A percentile compares a stretch with the other conserved stretches of the same genome.
These are phyloP conservation scores for Drosophila subobscura DNA, from an alignment of 1,140 invertebrate species.

Conservation along the genomic window DNA sequence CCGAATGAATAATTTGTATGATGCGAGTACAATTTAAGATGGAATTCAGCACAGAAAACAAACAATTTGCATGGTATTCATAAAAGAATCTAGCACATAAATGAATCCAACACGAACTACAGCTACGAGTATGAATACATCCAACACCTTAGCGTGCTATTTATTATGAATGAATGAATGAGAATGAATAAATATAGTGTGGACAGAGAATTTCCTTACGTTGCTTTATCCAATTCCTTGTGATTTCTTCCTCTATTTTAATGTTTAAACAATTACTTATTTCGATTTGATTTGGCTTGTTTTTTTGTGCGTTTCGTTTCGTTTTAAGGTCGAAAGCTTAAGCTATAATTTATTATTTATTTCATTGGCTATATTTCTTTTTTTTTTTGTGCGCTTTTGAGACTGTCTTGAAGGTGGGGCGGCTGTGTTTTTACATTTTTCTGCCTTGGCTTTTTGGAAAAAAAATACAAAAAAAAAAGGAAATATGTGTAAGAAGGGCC, in stretches of 20 bases:
- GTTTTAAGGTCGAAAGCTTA: constrained; percentile 28
- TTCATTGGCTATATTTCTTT: constrained; percentile 4
- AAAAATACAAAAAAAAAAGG: constrained; percentile 56
- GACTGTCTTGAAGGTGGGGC: constrained; percentile 7
- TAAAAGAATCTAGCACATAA: too few species aligned
- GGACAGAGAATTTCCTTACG: not conserved
- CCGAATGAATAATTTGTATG: too few species aligned
- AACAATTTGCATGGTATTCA: too few species aligned
- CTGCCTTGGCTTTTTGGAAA: constrained; percentile 25
- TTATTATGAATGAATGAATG: too few species aligned
- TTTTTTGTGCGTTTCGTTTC: constrained; percentile 65
- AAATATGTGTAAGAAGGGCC: constrained; percentile 34
- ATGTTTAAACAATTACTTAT: constrained; percentile 21
- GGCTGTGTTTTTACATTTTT: constrained; percentile 29
- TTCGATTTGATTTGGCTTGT: constrained; percentile 37
- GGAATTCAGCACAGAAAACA: too few species aligned
- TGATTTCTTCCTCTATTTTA: constrained; percentile 14
- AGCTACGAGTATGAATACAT: too few species aligned
- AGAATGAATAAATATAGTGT: too few species aligned
- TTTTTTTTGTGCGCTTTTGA: constrained; percentile 36
- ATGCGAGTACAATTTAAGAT: too few species aligned
- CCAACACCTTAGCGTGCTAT: too few species aligned
- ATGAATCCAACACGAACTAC: too few species aligned
- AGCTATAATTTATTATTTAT: constrained; percentile 18
- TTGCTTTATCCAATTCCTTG: constrained; percentile 1